Conservation (phyloP, 2,888 invertebrate species). For the Linhomoeus sp. region DNA sequence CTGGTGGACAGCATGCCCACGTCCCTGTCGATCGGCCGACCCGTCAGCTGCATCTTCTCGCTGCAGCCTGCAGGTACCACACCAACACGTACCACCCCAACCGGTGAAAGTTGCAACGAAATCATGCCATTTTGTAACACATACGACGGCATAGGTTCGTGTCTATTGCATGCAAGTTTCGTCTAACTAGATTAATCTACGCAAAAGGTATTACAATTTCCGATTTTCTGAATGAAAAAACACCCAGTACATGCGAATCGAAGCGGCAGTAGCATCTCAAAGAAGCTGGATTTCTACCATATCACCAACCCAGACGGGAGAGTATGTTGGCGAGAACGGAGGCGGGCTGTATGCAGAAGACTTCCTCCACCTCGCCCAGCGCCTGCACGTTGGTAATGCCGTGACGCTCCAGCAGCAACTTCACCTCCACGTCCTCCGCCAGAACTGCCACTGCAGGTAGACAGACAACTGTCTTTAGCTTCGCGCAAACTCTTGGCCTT, state of each 20-base stretch:
- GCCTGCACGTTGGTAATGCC: slow-evolving; percentile 65
- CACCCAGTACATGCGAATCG: no score
- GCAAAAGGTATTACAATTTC: no score
- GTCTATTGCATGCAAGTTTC: no score
- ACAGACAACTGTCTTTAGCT: background rate
- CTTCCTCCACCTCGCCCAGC: slow-evolving; percentile 67
- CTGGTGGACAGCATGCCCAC: slow-evolving; percentile 94
- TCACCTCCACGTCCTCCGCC: slow-evolving; percentile 73
- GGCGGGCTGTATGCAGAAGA: slow-evolving; percentile 86
- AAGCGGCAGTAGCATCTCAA: no score
- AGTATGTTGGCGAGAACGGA: slow-evolving; percentile 83
- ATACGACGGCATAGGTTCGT: no score
- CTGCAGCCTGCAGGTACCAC: no score
- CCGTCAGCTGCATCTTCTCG: slow-evolving; percentile 66
- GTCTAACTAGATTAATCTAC: no score
- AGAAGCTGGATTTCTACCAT: no score
- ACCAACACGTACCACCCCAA: no score
- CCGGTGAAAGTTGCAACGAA: background rate
- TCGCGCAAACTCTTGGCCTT: background rate
- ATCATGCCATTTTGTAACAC: slow-evolving; percentile 57
- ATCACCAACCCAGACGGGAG: slow-evolving; percentile 63
- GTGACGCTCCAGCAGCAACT: slow-evolving; percentile 66
- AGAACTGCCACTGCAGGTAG: slow-evolving; percentile 55
- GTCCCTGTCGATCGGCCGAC: slow-evolving; percentile 68
- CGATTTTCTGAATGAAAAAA: no score